Conservation (phyloP, 1,140 invertebrate genomes). For the Drosophila ironensis region DNA sequence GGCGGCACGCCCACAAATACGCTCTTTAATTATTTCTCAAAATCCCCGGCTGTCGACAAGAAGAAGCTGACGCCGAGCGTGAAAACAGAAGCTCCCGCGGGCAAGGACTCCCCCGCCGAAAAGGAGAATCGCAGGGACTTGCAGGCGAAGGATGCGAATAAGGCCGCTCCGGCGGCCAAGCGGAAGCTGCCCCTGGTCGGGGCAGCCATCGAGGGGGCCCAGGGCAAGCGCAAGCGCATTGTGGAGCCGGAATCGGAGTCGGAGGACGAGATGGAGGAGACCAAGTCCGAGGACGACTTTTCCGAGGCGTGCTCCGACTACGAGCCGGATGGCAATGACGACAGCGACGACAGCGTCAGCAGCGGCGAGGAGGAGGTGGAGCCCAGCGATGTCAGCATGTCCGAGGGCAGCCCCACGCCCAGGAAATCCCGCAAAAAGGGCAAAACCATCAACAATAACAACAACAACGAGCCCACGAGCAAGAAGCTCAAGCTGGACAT, state of each 20-base stretch:
- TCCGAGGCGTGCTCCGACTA: slow-evolving; percentile 54
- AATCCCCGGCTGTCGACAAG: slow-evolving; percentile 83
- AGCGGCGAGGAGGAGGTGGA: slow-evolving; percentile 38
- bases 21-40: slow-evolving; percentile 84
- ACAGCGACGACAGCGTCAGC: slow-evolving; percentile 17
- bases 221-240: slow-evolving; percentile 80
- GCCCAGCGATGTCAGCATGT: slow-evolving; percentile 13
- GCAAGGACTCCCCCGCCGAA: slow-evolving; percentile 26
- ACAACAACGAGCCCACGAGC: slow-evolving; percentile 46
- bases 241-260: slow-evolving; percentile 83
- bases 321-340: slow-evolving; percentile 38
- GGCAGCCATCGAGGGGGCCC: slow-evolving; percentile 70
- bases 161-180: slow-evolving; percentile 25
- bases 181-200: slow-evolving; percentile 50
- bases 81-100: slow-evolving; percentile 37
- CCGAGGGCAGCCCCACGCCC: slow-evolving; percentile 33
- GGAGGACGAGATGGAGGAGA: slow-evolving; percentile 63
- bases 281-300: slow-evolving; percentile 65
- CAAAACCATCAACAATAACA: slow-evolving; percentile 48
- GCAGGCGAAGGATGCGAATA: slow-evolving; percentile 4
- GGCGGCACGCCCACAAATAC: slow-evolving; percentile 82
- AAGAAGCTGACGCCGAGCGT: slow-evolving; percentile 78
- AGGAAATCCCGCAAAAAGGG: slow-evolving; percentile 39
- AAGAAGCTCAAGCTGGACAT: slow-evolving; percentile 61
- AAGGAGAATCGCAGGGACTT: slow-evolving; percentile 54